These are phyloP conservation scores for Papilio demoleus DNA, from an alignment of 2,888 invertebrate species.

Conservation along the genomic window DNA sequence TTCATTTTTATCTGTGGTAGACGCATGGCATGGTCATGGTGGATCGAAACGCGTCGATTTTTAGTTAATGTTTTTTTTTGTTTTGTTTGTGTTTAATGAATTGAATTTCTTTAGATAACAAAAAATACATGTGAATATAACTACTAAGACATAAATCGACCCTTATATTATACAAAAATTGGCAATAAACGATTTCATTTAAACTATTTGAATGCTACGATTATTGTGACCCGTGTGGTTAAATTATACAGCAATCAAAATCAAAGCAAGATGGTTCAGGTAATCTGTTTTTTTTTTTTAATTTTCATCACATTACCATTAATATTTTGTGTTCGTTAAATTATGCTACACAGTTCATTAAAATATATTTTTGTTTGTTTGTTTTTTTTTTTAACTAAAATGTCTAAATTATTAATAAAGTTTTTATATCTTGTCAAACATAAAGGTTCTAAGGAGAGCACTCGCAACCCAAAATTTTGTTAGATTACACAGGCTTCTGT, in stretches of 20 bases:
- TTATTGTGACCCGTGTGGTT: conserved; percentile 30
- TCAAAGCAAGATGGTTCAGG: conserved; percentile 73
- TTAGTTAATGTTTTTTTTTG: conserved; percentile 42
- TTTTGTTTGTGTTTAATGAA: conserved; percentile 43
- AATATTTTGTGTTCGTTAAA: not conserved
- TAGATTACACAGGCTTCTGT: too few species aligned
- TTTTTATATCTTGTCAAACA: too few species aligned
- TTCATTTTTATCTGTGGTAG: conserved; percentile 11
- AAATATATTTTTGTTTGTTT: too few species aligned
- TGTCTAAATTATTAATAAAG: too few species aligned
- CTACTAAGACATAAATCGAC: not conserved
- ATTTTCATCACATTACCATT: not conserved
- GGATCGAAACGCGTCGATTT: conserved; percentile 41
- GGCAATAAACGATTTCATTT: conserved; percentile 1
- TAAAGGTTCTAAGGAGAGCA: too few species aligned
- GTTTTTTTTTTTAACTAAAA: too few species aligned
- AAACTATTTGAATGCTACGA: conserved; percentile 26
- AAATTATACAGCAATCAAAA: conserved; percentile 35
- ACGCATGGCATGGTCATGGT: conserved; percentile 36
- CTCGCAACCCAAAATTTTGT: too few species aligned
- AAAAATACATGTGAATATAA: conserved; percentile 25
- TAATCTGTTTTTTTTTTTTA: conserved; percentile 51
- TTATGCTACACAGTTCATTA: too few species aligned
- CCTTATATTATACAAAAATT: conserved; percentile 6
- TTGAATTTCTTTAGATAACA: conserved; percentile 39